Evolutionary conservation across 1,140 invertebrate genomes (phyloP).

Genomic region (Ceratosolen solmsi): DNA sequence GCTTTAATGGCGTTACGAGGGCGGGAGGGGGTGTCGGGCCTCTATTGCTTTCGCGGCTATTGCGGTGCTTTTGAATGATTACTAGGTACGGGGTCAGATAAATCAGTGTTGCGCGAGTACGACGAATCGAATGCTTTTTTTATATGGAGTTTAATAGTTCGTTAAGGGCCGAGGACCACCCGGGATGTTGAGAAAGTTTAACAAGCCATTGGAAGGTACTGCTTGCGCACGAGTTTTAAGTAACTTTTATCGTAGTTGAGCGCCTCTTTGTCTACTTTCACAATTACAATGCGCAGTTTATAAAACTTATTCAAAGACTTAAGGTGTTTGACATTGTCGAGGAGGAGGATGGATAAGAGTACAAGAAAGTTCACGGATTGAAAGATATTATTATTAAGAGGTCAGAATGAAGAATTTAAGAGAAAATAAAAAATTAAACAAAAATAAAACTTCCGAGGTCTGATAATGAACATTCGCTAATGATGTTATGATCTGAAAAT

Average conservation of each 20-base stretch:
- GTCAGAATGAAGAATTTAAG: too few relatives aligned
- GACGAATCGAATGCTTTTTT: slow-evolving; percentile 2
- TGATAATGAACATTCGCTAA: too few relatives aligned
- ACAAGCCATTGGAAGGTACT: not conserved
- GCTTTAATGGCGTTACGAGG: too few relatives aligned
- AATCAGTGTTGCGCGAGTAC: not conserved
- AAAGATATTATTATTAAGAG: too few relatives aligned
- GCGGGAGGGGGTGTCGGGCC: too few relatives aligned
- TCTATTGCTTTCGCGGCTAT: not conserved
- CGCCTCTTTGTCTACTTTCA: too few relatives aligned
- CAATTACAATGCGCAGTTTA: too few relatives aligned
- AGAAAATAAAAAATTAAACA: too few relatives aligned
- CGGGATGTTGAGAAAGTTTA: not conserved
- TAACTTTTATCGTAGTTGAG: not conserved
- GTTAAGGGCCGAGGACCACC: not conserved
- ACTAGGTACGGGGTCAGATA: slow-evolving; percentile 5
- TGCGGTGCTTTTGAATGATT: slow-evolving; percentile 32
- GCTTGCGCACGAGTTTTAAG: not conserved
- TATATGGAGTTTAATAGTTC: not conserved
- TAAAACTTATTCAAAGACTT: too few relatives aligned
- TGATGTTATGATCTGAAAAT: too few relatives aligned
- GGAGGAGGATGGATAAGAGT: not conserved
- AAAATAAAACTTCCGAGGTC: too few relatives aligned
- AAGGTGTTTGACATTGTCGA: too few relatives aligned
- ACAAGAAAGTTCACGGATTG: not conserved